Evolutionary conservation across 2,888 invertebrate species (phyloP), one percentile per base, ranked within the genome.

Genomic region (Meiosimyza decipiens): DNA sequence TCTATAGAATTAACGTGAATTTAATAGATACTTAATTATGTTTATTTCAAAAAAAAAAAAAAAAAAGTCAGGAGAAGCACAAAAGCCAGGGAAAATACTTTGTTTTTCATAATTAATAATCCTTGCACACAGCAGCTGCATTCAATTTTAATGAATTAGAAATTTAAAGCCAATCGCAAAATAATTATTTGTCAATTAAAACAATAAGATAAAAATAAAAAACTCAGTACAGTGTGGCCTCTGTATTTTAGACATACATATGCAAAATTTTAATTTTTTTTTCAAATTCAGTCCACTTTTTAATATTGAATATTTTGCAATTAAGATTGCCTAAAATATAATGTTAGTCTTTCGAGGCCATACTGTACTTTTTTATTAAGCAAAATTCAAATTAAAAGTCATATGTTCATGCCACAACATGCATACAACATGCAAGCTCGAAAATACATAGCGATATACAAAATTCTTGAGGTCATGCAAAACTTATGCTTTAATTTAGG

Each of bases 111-210:
- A 22, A 50, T 28, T 28, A 64, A 70, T 70, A 82, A 82, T 82
- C 82, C 73, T 82, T 82, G 82, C 82, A 82, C 82, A 82, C 82
- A 82, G 80, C 82, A 82, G 81, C 82, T 71, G 70, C 50, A 47
- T 47, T 12, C 28, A 22, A 18, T 12, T 57, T 57, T 57, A n/a
- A 15, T 18, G 57, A 57, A n/a, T 22, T 18, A 12, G 12, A 13
- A 57, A 57, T 40, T 40, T 40, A 40, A 40, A 7, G 40, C 40
- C 40, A 40, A 40, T 40, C 40, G 57, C 18, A n/a, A 18, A 57
- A 57, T 18, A n/a, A 57, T 57, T 57, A n/a, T 57, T 22, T 22
- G 11, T 22, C 18, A 18, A 57, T 57, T 12, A 57, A 6, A 57
- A n/a, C 5, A 57, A n/a, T 57, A 28, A n/a, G 15, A 55, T 55